Percentiles rank a stretch among this genome's conserved stretches.
phyloP scores from a whole-genome alignment of 2,113 vertebrate genomes.

The Sinocyclocheilus maitianheensis region DNA sequence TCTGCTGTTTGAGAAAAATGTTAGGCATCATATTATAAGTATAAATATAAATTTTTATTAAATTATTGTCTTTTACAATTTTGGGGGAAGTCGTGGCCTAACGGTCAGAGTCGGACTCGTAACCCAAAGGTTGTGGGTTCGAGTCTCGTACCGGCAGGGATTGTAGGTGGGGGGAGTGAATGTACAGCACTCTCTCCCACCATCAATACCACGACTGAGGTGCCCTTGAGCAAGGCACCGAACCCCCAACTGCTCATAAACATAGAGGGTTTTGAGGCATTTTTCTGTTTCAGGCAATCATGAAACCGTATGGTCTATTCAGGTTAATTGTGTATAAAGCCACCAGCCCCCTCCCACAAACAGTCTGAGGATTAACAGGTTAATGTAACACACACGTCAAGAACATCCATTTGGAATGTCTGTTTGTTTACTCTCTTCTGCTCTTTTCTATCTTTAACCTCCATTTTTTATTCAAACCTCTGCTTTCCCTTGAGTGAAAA shows the following conservation, averaged over 20 bases:
- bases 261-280: background rate
- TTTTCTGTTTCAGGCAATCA: constrained; percentile 23
- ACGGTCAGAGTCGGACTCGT: too few relatives aligned
- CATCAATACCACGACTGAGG: too few relatives aligned
- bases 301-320: constrained; percentile 52
- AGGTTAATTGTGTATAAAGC: constrained; percentile 70
- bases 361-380: constrained; percentile 68
- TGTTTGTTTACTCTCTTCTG: constrained; percentile 61
- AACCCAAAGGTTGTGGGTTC: too few relatives aligned
- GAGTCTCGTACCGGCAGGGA: too few relatives aligned
- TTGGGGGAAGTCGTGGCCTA: too few relatives aligned
- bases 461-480: constrained; percentile 14
- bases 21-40: too few relatives aligned
- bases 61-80: background rate
- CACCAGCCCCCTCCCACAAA: constrained; percentile 50
- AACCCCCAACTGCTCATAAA: too few relatives aligned
- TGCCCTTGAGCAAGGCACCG: too few relatives aligned
- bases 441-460: constrained; percentile 37
- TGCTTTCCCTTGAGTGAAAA: constrained; percentile 49
- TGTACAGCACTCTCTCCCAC: too few relatives aligned
- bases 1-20: too few relatives aligned
- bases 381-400: constrained; percentile 59
- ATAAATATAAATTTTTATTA: too few relatives aligned
- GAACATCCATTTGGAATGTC: constrained; percentile 57
- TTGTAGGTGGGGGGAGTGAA: too few relatives aligned